These are phyloP conservation scores for Nannospalax galili DNA, from an alignment of 2,113 vertebrate genomes.

Conservation along the genomic window DNA sequence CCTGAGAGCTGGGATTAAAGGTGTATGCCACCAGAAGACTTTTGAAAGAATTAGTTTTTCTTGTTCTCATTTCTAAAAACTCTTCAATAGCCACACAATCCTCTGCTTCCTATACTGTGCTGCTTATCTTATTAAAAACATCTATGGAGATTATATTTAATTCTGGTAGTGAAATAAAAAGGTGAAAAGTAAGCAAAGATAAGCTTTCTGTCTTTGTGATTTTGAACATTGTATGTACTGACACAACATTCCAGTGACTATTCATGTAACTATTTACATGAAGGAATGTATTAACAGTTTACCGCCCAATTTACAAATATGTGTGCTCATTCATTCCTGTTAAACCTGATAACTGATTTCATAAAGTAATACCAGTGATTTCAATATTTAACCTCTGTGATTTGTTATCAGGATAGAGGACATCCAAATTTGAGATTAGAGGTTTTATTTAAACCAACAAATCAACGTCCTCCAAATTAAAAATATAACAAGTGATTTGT, in stretches of 20 bases:
- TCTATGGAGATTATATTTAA: not conserved
- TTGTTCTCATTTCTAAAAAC: too few relatives aligned
- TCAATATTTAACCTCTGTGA: not conserved
- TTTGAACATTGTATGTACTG: not conserved
- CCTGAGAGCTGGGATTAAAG: too few relatives aligned
- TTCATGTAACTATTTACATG: not conserved
- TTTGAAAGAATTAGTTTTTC: too few relatives aligned
- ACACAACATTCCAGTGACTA: not conserved
- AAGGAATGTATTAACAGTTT: not conserved
- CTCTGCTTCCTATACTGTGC: not conserved
- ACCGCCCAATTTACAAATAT: not conserved
- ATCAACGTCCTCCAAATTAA: slow-evolving; percentile 47
- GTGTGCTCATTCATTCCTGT: not conserved
- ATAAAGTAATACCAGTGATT: not conserved
- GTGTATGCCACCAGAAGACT: too few relatives aligned
- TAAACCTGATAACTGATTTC: not conserved
- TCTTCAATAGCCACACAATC: not conserved
- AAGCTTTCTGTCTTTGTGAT: too few relatives aligned
- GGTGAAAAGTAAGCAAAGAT: not conserved
- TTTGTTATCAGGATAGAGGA: not conserved
- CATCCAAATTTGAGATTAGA: not conserved
- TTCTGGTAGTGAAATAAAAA: not conserved
- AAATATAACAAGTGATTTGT: slow-evolving; percentile 54
- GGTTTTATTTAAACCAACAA: slow-evolving; percentile 58
- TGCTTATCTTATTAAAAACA: not conserved